phyloP scores from a whole-genome alignment of 2,113 vertebrate species.

The Glaucomys volans region DNA sequence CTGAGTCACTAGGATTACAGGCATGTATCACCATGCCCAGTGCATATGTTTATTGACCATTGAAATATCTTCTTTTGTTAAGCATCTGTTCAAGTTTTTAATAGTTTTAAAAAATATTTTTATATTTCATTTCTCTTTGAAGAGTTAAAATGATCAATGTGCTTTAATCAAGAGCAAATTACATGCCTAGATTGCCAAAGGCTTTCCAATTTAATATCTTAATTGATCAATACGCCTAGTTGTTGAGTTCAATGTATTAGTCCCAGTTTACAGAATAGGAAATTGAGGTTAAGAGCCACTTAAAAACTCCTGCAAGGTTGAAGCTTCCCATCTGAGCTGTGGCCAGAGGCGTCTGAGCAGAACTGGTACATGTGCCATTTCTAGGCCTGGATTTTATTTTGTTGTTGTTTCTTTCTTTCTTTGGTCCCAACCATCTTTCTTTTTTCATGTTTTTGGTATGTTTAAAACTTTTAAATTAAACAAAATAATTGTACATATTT shows the following conservation, averaged over 20 bases:
- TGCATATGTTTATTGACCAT: neutral
- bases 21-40: too few species aligned
- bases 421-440: neutral
- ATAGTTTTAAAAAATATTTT: neutral
- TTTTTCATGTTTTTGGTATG: neutral
- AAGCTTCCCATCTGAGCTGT: neutral
- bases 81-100: neutral
- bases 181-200: neutral
- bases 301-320: neutral
- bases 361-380: neutral
- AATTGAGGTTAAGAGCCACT: neutral
- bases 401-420: neutral
- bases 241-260: neutral
- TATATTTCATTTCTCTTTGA: conserved; percentile 39
- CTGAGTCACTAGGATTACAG: too few species aligned
- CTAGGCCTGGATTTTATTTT: neutral
- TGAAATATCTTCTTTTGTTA: conserved; percentile 33
- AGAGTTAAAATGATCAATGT: neutral
- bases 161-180: neutral
- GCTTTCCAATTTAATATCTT: conserved; percentile 5
- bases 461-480: neutral
- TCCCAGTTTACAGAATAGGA: conserved; percentile 27
- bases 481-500: neutral
- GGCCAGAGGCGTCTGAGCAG: neutral
- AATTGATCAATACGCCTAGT: neutral